Conservation (phyloP, 2,888 invertebrate species). For the Andrena haemorrhoa region DNA sequence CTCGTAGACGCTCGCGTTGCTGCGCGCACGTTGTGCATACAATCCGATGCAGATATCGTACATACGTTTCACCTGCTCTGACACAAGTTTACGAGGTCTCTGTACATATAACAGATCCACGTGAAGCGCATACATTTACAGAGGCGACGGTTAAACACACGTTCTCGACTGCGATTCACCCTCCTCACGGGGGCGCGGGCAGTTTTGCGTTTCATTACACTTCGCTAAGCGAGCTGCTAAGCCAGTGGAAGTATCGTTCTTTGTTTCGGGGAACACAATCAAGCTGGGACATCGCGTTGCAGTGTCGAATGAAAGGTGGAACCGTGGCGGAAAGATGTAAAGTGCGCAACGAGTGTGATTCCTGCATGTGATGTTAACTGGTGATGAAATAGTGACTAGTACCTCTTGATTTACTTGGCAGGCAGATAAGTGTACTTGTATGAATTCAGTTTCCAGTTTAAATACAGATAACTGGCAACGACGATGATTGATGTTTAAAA, state of each 20-base stretch:
- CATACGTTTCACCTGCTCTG: constrained; percentile 11
- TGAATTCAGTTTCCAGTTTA: no score
- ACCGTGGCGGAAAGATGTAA: constrained; percentile 16
- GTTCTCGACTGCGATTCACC: constrained; percentile 5
- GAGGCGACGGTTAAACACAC: constrained; percentile 26
- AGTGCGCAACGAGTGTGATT: constrained; percentile 20
- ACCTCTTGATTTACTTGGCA: neutral
- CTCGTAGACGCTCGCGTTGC: neutral
- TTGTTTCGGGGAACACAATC: constrained; percentile 12
- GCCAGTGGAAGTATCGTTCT: neutral
- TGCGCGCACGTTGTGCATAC: constrained; percentile 13
- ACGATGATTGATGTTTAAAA: no score
- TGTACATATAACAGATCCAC: constrained; percentile 28
- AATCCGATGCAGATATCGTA: neutral
- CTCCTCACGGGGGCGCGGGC: neutral
- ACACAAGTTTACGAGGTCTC: constrained; percentile 13
- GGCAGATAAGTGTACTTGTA: no score
- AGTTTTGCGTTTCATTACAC: constrained; percentile 29
- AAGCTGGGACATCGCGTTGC: neutral
- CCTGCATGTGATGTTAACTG: constrained; percentile 1
- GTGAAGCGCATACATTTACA: constrained; percentile 15
- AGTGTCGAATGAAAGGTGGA: neutral
- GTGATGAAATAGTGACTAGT: neutral
- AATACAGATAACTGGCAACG: no score
- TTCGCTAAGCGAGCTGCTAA: constrained; percentile 17